Conservation (phyloP, 2,797 vertebrate species). For the Chrysocyon brachyurus region DNA sequence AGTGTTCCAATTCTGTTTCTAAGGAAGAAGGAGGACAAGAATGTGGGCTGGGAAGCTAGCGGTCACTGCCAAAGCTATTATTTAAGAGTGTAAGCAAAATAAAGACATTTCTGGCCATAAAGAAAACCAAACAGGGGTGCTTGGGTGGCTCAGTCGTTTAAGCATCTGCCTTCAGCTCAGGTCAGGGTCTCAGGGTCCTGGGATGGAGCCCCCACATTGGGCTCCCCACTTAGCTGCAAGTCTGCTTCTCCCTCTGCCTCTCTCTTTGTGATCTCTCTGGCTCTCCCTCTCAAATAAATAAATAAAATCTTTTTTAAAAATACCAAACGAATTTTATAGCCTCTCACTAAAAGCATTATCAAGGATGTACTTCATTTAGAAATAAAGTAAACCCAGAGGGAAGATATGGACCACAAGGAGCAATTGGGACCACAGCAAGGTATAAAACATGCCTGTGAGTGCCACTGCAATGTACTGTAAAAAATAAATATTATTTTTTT, state of each 20-base stretch:
- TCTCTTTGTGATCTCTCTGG: no score
- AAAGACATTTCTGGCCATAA: not conserved
- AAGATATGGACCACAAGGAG: not conserved
- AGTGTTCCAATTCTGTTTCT: not conserved
- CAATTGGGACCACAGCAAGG: not conserved
- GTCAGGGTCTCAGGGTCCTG: no score
- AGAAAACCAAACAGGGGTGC: not conserved
- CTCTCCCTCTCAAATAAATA: no score
- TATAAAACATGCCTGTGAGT: not conserved
- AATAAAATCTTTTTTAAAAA: no score
- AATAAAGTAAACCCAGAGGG: not conserved
- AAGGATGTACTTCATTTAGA: conserved; percentile 15
- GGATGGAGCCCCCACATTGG: no score
- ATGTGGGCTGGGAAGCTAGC: not conserved
- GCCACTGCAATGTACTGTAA: not conserved
- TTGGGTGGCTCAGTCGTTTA: no score
- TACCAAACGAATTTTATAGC: not conserved
- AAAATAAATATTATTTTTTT: not conserved
- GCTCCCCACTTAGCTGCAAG: no score
- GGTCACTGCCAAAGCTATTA: not conserved
- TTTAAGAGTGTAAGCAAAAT: not conserved
- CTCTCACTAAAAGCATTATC: not conserved
- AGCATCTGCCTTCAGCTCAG: no score
- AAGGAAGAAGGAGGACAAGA: not conserved
- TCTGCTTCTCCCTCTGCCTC: no score